These are phyloP conservation scores for Tragelaphus buxtoni DNA, from an alignment of 2,113 vertebrate species.

Conservation along the genomic window DNA sequence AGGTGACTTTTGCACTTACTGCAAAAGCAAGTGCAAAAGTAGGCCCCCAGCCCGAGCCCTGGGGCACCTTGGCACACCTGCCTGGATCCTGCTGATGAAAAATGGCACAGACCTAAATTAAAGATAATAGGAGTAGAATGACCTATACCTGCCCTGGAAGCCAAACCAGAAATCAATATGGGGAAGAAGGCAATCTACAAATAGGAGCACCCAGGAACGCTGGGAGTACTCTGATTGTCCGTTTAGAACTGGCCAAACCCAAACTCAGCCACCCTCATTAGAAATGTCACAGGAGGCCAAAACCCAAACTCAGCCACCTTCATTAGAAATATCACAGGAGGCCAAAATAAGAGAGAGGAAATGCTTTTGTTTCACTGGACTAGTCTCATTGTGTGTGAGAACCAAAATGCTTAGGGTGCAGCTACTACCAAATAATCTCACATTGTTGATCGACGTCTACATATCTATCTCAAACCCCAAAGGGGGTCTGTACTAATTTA, in stretches of 20 bases:
- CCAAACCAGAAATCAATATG: constrained; percentile 57
- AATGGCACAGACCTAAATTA: constrained; percentile 63
- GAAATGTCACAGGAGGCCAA: neutral
- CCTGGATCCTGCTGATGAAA: constrained; percentile 58
- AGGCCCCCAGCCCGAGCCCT: constrained; percentile 63
- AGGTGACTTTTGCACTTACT: constrained; percentile 63
- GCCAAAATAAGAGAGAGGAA: neutral
- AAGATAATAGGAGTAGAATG: constrained; percentile 55
- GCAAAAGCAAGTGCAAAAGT: constrained; percentile 55
- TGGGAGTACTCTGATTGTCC: neutral
- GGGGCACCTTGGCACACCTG: constrained; percentile 57
- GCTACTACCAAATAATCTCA: neutral
- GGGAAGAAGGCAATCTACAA: neutral
- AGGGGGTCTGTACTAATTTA: neutral
- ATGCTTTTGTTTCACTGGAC: neutral
- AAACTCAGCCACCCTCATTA: rapidly evolving
- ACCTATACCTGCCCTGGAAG: neutral
- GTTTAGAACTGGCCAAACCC: neutral
- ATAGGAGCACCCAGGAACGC: neutral
- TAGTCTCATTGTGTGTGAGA: neutral
- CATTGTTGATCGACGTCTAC: rapidly evolving
- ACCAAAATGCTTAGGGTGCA: neutral
- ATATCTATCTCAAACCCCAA: neutral
- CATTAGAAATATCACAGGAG: neutral
- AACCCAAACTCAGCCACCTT: neutral